These are phyloP conservation scores for Amblyopsis rosae DNA, from an alignment of 2,113 vertebrate genomes.

Conservation along the genomic window DNA sequence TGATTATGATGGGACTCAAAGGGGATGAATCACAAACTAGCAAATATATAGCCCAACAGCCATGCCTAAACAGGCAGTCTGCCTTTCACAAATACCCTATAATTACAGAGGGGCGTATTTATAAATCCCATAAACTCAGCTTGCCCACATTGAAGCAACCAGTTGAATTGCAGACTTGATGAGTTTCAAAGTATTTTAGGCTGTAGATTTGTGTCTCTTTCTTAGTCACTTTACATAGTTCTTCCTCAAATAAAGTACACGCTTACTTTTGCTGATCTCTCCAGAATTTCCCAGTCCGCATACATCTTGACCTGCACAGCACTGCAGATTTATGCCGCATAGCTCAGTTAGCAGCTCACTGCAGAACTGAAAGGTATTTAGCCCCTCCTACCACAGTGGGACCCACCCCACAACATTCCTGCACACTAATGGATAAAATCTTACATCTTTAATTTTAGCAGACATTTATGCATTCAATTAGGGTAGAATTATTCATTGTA, in stretches of 20 bases:
- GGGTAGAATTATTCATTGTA: background rate
- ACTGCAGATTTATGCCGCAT: slow-evolving; percentile 38
- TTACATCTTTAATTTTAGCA: slow-evolving; percentile 9
- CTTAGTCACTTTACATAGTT: slow-evolving; percentile 5
- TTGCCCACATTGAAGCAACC: slow-evolving; percentile 52
- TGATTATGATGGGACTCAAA: slow-evolving; percentile 35
- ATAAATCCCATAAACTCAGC: slow-evolving; percentile 70
- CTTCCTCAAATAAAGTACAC: background rate
- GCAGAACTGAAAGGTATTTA: slow-evolving; percentile 24
- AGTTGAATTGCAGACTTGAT: slow-evolving; percentile 49
- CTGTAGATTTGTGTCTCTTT: slow-evolving; percentile 24
- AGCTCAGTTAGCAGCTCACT: slow-evolving; percentile 31
- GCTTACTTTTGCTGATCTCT: slow-evolving; percentile 2
- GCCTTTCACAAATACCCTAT: slow-evolving; percentile 63
- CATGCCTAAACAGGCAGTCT: slow-evolving; percentile 46
- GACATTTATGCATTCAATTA: slow-evolving; percentile 6
- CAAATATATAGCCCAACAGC: slow-evolving; percentile 64
- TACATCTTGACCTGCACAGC: slow-evolving; percentile 28
- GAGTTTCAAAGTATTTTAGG: slow-evolving; percentile 44
- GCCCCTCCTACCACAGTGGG: slow-evolving; percentile 24
- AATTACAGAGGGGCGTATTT: slow-evolving; percentile 77
- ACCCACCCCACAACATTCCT: slow-evolving; percentile 51
- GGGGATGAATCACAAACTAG: slow-evolving; percentile 32
- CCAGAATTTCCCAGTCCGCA: background rate
- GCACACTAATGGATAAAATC: slow-evolving; percentile 27